phyloP scores from a whole-genome alignment of 2,797 vertebrate genomes.

The Sibirionetta formosa region DNA sequence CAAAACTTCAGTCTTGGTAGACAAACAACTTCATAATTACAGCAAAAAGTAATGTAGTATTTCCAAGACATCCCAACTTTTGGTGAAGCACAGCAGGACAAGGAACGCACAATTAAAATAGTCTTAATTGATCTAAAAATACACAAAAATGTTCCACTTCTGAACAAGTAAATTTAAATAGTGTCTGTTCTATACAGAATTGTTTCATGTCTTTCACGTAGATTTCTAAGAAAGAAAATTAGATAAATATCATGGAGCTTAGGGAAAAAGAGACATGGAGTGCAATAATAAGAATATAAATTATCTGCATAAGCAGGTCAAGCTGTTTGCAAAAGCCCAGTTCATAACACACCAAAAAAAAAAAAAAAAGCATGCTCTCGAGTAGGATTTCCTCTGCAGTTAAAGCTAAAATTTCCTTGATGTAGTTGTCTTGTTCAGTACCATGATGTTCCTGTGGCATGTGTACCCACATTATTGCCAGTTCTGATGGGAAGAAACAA shows the following conservation, averaged over 20 bases:
- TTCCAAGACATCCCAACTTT: conserved; percentile 4
- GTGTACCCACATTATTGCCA: not conserved
- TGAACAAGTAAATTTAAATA: conserved; percentile 7
- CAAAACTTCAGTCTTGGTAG: not conserved
- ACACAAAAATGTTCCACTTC: not conserved
- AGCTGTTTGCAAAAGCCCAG: not conserved
- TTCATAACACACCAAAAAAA: not conserved
- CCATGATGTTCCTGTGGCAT: not conserved
- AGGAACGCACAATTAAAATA: not conserved
- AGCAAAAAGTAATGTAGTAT: not conserved
- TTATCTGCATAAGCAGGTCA: not conserved
- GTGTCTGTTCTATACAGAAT: not conserved
- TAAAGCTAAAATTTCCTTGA: not conserved
- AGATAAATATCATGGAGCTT: not conserved
- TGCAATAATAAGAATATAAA: not conserved
- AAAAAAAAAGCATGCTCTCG: not conserved
- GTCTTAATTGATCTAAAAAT: not conserved
- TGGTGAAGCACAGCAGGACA: not conserved
- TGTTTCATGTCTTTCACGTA: not conserved
- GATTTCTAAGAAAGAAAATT: not conserved
- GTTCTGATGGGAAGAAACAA: not conserved
- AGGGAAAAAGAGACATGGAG: not conserved
- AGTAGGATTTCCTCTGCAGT: not conserved
- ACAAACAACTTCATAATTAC: not conserved
- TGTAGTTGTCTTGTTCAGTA: not conserved